Evolutionary conservation across 1,140 invertebrate genomes (phyloP), one percentile per base, ranked within the genome.

Genomic region (roundworm (Caenorhabditis elegans)): DNA sequence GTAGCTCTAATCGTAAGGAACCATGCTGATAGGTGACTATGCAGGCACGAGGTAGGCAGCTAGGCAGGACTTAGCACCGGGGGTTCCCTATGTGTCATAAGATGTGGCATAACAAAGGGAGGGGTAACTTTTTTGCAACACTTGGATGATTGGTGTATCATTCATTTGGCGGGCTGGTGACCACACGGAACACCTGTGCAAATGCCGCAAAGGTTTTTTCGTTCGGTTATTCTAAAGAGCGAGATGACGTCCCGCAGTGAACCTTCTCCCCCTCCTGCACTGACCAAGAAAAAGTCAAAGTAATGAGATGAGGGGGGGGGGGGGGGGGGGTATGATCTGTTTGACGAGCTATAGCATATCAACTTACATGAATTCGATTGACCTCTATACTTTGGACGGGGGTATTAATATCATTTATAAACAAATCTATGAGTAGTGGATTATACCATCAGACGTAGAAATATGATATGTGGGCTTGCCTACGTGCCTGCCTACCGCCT

Each of bases 381-480:
- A 70, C 55, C 55, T 28, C n/a, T 26, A 53, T 24, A 6, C 49
- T 4, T 70, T 34, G 22, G n/a, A n/a, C n/a, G n/a, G 19, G 60
- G 60, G 17, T 36, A 70, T 70, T 70, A 70, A 70, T 70, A 34
- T 70, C 60, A 70, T 70, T 70, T 70, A 70, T 70, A 70, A 70
- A 70, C 60, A 70, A 70, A 70, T 70, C 34, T 70, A 26, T n/a
- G 39, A 70, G 60, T 70, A 70, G 60, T 70, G 47, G 47, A 39
- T 70, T 39, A 19, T 70, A 39, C 22, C 60, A 60, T 60, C 3
- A 8, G 15, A 60, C n/a, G n/a, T n/a, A n/a, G n/a, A n/a, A n/a
- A n/a, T n/a, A n/a, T n/a, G n/a, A n/a, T n/a, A n/a, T n/a, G n/a
- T n/a, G n/a, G n/a, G n/a, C n/a, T n/a, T n/a, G n/a, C n/a, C n/a